Evolutionary conservation across 2,888 invertebrate species (phyloP).

Genomic region (Tineola bisselliella): DNA sequence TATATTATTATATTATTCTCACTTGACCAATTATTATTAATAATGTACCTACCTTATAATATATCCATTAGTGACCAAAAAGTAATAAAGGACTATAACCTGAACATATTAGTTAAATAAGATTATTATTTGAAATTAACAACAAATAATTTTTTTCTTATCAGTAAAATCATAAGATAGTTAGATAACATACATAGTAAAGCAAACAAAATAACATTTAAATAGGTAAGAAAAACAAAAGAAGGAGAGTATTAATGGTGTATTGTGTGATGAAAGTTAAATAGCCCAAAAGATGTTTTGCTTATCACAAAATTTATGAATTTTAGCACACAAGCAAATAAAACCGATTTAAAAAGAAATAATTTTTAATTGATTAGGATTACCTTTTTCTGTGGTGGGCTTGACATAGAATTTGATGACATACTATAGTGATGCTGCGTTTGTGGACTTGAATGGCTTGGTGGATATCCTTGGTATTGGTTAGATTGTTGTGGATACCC

Average conservation of each 20-base stretch:
- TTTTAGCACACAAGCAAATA: slow-evolving; percentile 7
- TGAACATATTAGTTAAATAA: too few species aligned
- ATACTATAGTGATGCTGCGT: slow-evolving; percentile 35
- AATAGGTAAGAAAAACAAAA: too few species aligned
- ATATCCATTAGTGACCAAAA: too few species aligned
- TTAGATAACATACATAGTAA: too few species aligned
- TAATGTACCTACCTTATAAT: too few species aligned
- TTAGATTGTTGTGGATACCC: slow-evolving; percentile 23
- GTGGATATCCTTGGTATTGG: slow-evolving; percentile 38
- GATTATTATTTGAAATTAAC: too few species aligned
- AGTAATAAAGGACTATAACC: too few species aligned
- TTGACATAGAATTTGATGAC: slow-evolving; percentile 26
- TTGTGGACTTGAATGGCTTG: slow-evolving; percentile 29
- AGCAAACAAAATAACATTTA: too few species aligned
- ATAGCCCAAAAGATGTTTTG: slow-evolving; percentile 27
- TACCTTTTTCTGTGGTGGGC: slow-evolving; percentile 4
- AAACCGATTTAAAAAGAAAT: background rate
- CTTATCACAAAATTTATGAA: slow-evolving; percentile 37
- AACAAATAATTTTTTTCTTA: too few species aligned
- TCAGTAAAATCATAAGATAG: too few species aligned
- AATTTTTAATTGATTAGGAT: background rate
- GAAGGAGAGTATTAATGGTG: slow-evolving; percentile 21
- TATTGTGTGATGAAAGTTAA: background rate
- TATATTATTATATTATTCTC: too few species aligned
- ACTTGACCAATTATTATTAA: too few species aligned